These are phyloP conservation scores for Zosterops lateralis DNA, from an alignment of 2,113 vertebrate genomes.

Conservation along the genomic window DNA sequence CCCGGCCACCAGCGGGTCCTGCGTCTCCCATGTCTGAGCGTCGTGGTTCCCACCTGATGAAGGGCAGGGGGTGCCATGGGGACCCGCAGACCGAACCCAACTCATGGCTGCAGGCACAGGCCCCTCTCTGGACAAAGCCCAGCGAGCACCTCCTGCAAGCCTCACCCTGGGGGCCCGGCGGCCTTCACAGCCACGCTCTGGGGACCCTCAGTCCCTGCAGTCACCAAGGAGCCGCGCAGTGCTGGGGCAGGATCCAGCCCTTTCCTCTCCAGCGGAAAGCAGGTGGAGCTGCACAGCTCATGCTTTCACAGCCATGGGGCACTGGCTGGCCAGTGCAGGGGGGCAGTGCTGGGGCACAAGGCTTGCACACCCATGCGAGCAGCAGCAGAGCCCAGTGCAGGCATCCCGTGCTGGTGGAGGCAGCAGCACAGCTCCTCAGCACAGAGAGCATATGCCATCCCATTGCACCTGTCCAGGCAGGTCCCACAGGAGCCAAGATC, in stretches of 20 bases:
- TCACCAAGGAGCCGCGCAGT: background rate
- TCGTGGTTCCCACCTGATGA: background rate
- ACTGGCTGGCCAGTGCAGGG: background rate
- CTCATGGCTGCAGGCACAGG: background rate
- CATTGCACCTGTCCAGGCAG: background rate
- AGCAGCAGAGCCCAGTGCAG: accelerated
- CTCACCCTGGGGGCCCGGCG: accelerated
- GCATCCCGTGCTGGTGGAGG: background rate
- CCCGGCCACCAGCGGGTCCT: background rate
- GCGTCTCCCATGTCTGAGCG: accelerated
- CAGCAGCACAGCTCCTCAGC: background rate
- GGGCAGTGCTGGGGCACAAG: accelerated
- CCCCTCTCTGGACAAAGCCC: background rate
- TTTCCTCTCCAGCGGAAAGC: accelerated
- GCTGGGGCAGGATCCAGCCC: background rate
- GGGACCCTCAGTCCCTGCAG: background rate
- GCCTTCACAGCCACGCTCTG: accelerated
- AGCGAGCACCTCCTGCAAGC: accelerated
- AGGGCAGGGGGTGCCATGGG: background rate
- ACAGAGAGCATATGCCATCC: accelerated
- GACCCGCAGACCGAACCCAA: background rate
- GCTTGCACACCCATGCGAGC: accelerated
- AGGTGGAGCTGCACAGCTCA: background rate
- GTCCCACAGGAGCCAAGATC: background rate
- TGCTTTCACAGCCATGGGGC: background rate